phyloP scores from a whole-genome alignment of 2,113 vertebrate genomes.

The Motacilla tschutschensis region DNA sequence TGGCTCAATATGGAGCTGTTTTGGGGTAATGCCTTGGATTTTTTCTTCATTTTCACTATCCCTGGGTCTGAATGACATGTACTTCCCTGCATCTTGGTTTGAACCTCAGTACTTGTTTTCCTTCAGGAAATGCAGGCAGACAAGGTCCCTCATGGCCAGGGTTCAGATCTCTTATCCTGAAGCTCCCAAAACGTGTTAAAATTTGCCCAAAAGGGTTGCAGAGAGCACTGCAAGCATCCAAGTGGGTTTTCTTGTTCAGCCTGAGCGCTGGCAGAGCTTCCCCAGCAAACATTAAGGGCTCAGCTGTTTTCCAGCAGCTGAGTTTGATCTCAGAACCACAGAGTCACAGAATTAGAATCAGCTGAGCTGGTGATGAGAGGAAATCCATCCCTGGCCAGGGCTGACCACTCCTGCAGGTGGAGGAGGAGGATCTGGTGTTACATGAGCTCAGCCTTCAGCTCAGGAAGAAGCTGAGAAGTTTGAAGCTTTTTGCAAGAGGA shows the following conservation, averaged over 20 bases:
- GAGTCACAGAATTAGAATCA: not conserved
- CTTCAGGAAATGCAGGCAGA: not conserved
- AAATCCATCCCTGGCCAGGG: not conserved
- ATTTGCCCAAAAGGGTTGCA: not conserved
- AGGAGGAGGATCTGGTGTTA: not conserved
- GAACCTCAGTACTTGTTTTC: not conserved
- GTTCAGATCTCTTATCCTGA: not conserved
- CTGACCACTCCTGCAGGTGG: not conserved
- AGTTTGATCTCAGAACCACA: not conserved
- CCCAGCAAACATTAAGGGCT: not conserved
- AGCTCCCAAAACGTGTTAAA: not conserved
- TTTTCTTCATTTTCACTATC: not conserved
- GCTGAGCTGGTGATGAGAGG: not conserved
- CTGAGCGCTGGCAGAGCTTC: not conserved
- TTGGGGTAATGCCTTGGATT: not conserved
- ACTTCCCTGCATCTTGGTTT: not conserved
- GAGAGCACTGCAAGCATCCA: not conserved
- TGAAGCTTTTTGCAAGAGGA: slow-evolving; percentile 3
- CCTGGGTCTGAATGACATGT: not conserved
- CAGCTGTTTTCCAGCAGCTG: not conserved
- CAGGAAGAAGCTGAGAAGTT: slow-evolving; percentile 24
- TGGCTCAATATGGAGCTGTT: rapidly evolving
- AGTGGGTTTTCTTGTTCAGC: not conserved
- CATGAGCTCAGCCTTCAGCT: slow-evolving; percentile 9
- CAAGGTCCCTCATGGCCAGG: not conserved